These are phyloP conservation scores for Acestrorhynchus altus DNA, from an alignment of 2,797 vertebrate genomes.

Conservation along the genomic window DNA sequence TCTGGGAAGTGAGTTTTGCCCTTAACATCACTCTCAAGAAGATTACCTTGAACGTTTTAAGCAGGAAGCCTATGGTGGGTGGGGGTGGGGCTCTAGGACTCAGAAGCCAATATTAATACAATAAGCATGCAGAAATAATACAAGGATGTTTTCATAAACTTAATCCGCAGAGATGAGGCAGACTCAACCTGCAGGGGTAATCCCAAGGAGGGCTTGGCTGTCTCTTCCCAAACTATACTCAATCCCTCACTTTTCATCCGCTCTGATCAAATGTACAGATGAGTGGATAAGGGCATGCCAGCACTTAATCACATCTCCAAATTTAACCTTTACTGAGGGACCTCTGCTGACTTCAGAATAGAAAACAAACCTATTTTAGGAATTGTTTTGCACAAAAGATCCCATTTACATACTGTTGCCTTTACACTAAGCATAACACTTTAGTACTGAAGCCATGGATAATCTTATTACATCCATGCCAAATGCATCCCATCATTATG, in stretches of 20 bases:
- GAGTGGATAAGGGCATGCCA: conserved; percentile 43
- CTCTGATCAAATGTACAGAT: conserved; percentile 53
- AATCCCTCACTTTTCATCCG: conserved; percentile 41
- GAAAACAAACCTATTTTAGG: neutral
- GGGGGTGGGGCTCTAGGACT: conserved; percentile 69
- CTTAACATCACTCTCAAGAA: conserved; percentile 55
- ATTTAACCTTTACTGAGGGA: conserved; percentile 15
- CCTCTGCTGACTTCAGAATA: neutral
- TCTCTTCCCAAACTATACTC: conserved; percentile 59
- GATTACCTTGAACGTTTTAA: conserved; percentile 58
- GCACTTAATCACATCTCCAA: conserved; percentile 55
- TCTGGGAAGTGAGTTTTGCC: conserved; percentile 34
- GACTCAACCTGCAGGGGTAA: conserved; percentile 77
- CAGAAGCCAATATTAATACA: conserved; percentile 77
- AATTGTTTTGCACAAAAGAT: neutral
- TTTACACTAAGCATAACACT: neutral
- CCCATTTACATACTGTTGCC: neutral
- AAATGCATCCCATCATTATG: too few relatives aligned
- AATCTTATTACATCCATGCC: too few relatives aligned
- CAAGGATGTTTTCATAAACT: conserved; percentile 82
- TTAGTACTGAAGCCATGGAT: too few relatives aligned
- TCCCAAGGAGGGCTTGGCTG: conserved; percentile 77
- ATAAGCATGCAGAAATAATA: conserved; percentile 81
- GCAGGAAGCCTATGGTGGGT: conserved; percentile 62
- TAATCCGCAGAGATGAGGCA: conserved; percentile 79